These are phyloP conservation scores for Penaeus japonicus DNA, from an alignment of 1,140 invertebrate genomes.

Conservation along the genomic window DNA sequence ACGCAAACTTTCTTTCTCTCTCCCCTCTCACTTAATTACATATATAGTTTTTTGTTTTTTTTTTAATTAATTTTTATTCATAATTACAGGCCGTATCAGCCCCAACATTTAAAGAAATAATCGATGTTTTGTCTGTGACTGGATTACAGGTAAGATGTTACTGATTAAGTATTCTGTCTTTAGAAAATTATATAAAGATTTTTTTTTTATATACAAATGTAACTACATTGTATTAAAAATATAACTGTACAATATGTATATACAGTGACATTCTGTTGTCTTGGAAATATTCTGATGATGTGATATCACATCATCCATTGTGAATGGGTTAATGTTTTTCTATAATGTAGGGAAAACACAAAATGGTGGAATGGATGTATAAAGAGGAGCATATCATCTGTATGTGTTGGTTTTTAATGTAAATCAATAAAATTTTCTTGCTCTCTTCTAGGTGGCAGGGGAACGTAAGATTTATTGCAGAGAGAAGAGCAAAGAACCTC, in stretches of 20 bases:
- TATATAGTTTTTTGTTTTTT: background rate
- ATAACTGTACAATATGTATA: too few species aligned
- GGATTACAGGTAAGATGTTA: constrained; percentile 71
- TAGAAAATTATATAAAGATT: background rate
- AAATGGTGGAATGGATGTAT: background rate
- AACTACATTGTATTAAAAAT: too few species aligned
- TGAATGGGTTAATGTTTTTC: too few species aligned
- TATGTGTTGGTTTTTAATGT: background rate
- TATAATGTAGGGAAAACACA: too few species aligned
- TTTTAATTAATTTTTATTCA: background rate
- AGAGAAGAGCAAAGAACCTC: constrained; percentile 87
- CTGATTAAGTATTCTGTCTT: too few species aligned
- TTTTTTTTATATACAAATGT: too few species aligned
- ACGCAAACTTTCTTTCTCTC: too few species aligned
- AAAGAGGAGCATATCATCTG: background rate
- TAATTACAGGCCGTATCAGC: constrained; percentile 83
- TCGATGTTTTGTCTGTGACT: constrained; percentile 84
- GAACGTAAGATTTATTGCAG: constrained; percentile 95
- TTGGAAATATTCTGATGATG: too few species aligned
- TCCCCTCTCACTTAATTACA: too few species aligned
- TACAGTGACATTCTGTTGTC: too few species aligned
- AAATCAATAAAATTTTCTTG: background rate
- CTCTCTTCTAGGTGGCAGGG: constrained; percentile 73
- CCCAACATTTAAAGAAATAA: constrained; percentile 91
- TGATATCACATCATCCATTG: too few species aligned